Conservation (phyloP, 2,797 vertebrate genomes). For the Megaceryle alcyon region DNA sequence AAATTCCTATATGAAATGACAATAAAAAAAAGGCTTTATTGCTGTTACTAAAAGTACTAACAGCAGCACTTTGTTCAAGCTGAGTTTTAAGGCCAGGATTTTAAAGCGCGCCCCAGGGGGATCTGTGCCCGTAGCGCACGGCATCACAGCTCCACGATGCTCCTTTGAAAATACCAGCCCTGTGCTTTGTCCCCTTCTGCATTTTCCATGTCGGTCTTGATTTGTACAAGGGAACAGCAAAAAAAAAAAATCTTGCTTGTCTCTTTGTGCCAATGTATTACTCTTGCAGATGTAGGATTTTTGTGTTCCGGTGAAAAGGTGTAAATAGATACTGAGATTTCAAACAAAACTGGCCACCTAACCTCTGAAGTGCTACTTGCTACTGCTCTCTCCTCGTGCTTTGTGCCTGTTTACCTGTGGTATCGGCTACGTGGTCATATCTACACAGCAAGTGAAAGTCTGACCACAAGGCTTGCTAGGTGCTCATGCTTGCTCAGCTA, state of each 20-base stretch:
- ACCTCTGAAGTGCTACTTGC: background rate
- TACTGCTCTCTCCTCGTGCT: accelerated
- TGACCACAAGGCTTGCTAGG: background rate
- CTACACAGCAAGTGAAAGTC: background rate
- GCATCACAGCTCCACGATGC: background rate
- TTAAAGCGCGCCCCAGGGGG: background rate
- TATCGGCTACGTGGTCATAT: accelerated
- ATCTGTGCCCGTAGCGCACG: background rate
- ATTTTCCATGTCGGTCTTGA: background rate
- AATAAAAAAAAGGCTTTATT: background rate
- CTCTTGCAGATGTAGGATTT: background rate
- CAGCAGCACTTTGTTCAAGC: conserved; percentile 9
- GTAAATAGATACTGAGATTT: background rate
- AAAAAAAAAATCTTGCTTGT: accelerated
- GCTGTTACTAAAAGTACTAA: conserved; percentile 30
- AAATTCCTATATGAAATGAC: background rate
- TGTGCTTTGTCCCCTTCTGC: background rate
- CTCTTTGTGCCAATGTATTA: background rate
- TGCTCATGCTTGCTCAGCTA: background rate
- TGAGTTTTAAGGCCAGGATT: conserved; percentile 12
- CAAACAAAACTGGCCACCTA: background rate
- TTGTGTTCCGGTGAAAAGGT: background rate
- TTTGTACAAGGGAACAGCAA: background rate
- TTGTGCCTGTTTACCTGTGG: background rate
- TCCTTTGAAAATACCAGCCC: background rate